Evolutionary conservation across 2,888 invertebrate genomes (phyloP), one percentile per base, ranked within the genome.

Genomic region (Drosophila mimetica): DNA sequence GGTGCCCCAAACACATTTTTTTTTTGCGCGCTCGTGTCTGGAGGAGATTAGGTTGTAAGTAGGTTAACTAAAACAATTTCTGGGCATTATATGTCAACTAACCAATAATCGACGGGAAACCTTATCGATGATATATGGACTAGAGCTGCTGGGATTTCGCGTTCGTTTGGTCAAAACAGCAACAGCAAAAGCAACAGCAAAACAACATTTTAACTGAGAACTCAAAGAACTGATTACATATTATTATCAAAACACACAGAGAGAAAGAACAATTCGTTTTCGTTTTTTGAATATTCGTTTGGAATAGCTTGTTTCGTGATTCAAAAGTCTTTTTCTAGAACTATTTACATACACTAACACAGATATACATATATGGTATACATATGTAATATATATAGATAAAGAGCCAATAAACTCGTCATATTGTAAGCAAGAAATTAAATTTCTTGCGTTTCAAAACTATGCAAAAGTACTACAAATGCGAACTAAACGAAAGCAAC

Each of bases 171-270:
- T 32, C 20, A 57, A 28, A 32, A 44, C 25, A 20, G 46, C 36
- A 30, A 42, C 53, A 65, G 11, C 30, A 28, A 51, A 34, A 52
- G 39, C 47, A 16, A 39, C 9, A 37, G 14, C 16, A 37, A 37
- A 42, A 18, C 18, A 44, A 25, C 22, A 9, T 58, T 60, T 61
- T 46, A 67, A 60, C 47, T 65, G 79, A 85, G 86, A 87, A 86
- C 77, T 87, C 80, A 82, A 87, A 87, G 88, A 83, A 83, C 88
- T 85, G 86, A 87, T 75, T 79, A 87, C 70, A 76, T 73, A 65
- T 44, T 58, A 58, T 51, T 66, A 42, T 46, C 59, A 63, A 32
- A 67, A 59, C 32, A 53, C 46, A 58, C 28, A 60, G 7, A 41
- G 25, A 25, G 32, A n/a, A n/a, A 34, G 46, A 28, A 32, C n/a